phyloP scores from a whole-genome alignment of 2,113 vertebrate genomes.

The Cyprinodon tularosa region DNA sequence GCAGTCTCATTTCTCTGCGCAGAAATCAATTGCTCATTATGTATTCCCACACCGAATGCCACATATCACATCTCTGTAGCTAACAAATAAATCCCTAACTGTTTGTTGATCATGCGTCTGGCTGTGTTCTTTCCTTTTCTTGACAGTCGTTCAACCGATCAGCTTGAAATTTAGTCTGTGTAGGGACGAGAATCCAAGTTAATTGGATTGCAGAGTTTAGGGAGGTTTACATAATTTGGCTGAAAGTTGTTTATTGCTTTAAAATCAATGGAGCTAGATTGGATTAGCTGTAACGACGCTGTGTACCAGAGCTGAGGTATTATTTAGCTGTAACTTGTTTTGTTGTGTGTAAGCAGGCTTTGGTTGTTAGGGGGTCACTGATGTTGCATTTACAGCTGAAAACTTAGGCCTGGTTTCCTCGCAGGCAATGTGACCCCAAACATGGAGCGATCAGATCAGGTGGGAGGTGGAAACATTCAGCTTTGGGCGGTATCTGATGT shows the following conservation, averaged over 20 bases:
- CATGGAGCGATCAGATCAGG: too few relatives aligned
- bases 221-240: not conserved
- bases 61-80: slow-evolving; percentile 6
- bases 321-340: not conserved
- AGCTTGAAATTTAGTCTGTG: not conserved
- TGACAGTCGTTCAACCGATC: not conserved
- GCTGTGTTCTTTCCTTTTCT: not conserved
- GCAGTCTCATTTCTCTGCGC: slow-evolving; percentile 1
- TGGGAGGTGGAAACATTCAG: too few relatives aligned
- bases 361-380: not conserved
- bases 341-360: not conserved
- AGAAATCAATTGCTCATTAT: slow-evolving; percentile 15
- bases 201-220: not conserved
- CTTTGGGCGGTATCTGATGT: too few relatives aligned
- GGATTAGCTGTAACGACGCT: not conserved
- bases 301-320: not conserved
- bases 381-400: too few relatives aligned
- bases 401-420: not conserved
- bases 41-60: slow-evolving; percentile 2
- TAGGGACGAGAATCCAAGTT: too few relatives aligned
- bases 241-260: not conserved
- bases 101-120: not conserved
- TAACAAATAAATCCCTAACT: slow-evolving; percentile 3
- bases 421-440: too few relatives aligned
- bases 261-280: not conserved